A percentile compares a stretch with the other conserved stretches of the same genome.
Evolutionary conservation across 2,888 invertebrate genomes (phyloP).

Genomic region (Quadriops clusia): DNA sequence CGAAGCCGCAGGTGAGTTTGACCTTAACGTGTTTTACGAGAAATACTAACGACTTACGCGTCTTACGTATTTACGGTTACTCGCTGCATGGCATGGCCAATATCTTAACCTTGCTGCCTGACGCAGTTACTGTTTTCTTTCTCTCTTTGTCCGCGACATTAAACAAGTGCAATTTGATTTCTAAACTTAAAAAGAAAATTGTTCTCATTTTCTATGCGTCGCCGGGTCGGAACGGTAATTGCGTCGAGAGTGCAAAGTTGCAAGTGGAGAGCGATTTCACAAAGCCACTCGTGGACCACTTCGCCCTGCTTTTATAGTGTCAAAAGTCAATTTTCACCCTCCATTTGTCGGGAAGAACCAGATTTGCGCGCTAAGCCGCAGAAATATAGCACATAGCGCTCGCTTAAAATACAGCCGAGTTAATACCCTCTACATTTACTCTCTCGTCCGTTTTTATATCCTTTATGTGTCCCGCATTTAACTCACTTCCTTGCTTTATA

Average conservation of each 20-base stretch:
- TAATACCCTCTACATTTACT: slow-evolving; percentile 1
- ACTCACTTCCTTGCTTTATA: slow-evolving; percentile 5
- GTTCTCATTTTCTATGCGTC: slow-evolving; percentile 12
- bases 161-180: slow-evolving; percentile 10
- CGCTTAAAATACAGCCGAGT: slow-evolving; percentile 12
- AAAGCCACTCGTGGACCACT: slow-evolving; percentile 25
- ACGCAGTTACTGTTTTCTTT: slow-evolving; percentile 14
- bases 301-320: slow-evolving; percentile 32
- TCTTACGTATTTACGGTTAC: too few species aligned
- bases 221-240: slow-evolving; percentile 15
- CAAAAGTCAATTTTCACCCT: slow-evolving; percentile 36
- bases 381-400: slow-evolving; percentile 23
- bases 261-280: slow-evolving; percentile 24
- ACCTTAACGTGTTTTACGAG: neutral
- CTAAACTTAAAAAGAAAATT: slow-evolving; percentile 7
- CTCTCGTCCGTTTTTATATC: slow-evolving; percentile 3
- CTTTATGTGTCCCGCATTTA: slow-evolving; percentile 6
- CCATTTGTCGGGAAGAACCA: slow-evolving; percentile 32
- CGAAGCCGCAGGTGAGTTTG: slow-evolving; percentile 44
- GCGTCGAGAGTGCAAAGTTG: slow-evolving; percentile 21
- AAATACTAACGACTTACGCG: neutral
- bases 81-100: too few species aligned
- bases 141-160: too few species aligned
- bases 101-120: too few species aligned
- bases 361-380: slow-evolving; percentile 25